These are phyloP conservation scores for Drosophila sechellia DNA, from an alignment of 1,140 invertebrate species.

Conservation along the genomic window DNA sequence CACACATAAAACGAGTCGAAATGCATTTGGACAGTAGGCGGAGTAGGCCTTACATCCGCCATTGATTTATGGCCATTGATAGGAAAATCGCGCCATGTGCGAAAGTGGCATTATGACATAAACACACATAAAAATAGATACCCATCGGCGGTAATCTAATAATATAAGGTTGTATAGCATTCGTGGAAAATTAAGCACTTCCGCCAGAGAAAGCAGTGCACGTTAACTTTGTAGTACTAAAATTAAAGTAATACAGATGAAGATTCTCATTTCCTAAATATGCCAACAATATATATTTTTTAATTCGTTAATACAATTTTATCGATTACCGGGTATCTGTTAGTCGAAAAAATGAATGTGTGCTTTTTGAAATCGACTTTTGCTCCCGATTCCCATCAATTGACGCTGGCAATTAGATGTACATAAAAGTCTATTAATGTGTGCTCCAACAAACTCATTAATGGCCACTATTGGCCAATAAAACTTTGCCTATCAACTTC, in stretches of 20 bases:
- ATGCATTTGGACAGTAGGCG: slow-evolving; percentile 28
- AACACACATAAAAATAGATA: slow-evolving; percentile 10
- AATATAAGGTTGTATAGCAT: neutral
- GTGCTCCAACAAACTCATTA: slow-evolving; percentile 48
- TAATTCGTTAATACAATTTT: no score
- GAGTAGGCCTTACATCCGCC: slow-evolving; percentile 9
- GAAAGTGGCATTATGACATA: slow-evolving; percentile 21
- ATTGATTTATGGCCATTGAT: slow-evolving; percentile 36
- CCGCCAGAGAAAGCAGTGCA: neutral
- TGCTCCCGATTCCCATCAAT: slow-evolving; percentile 20
- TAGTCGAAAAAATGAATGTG: neutral
- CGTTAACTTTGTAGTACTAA: no score
- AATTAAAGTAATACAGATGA: neutral
- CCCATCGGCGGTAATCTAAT: slow-evolving; percentile 9
- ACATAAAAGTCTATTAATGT: slow-evolving; percentile 48
- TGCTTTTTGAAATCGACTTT: neutral
- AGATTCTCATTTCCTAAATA: no score
- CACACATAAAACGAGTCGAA: neutral
- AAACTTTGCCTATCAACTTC: slow-evolving; percentile 60
- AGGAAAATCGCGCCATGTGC: slow-evolving; percentile 40
- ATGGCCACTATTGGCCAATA: slow-evolving; percentile 54
- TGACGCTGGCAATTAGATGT: slow-evolving; percentile 38
- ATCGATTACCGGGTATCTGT: neutral
- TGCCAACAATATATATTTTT: no score
- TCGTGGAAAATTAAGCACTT: slow-evolving; percentile 1